Conservation (phyloP, 2,888 invertebrate genomes). For the Schrankia costaestrigalis region DNA sequence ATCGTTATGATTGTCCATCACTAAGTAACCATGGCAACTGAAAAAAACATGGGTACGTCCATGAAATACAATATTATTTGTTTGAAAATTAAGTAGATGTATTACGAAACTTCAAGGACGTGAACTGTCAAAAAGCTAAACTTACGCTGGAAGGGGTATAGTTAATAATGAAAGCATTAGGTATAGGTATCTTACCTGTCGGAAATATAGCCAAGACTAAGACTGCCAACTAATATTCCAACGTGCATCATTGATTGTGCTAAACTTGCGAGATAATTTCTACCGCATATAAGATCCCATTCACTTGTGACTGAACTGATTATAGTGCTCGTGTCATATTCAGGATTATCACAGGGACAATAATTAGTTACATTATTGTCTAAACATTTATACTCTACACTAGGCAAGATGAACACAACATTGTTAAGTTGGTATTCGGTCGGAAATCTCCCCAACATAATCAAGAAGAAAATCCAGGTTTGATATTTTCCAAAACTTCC, state of each 20-base stretch:
- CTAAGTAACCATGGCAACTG: too few species aligned
- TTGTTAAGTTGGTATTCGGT: conserved; percentile 80
- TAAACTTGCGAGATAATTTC: conserved; percentile 74
- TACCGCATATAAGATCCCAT: conserved; percentile 82
- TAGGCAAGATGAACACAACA: conserved; percentile 79
- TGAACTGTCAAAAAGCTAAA: too few species aligned
- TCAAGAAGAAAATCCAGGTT: conserved; percentile 68
- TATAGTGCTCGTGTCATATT: conserved; percentile 77
- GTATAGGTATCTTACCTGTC: conserved; percentile 63
- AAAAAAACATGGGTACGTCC: too few species aligned
- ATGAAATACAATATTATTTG: too few species aligned
- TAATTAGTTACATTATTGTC: conserved; percentile 61
- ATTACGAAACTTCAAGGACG: too few species aligned
- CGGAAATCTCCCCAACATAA: conserved; percentile 76
- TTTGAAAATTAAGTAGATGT: too few species aligned
- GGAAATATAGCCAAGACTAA: conserved; percentile 76
- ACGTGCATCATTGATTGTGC: conserved; percentile 79
- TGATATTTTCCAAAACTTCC: conserved; percentile 80
- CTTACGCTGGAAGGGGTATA: too few species aligned
- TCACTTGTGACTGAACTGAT: conserved; percentile 80
- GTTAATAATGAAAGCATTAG: too few species aligned
- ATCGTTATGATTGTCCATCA: too few species aligned
- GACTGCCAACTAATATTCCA: conserved; percentile 78
- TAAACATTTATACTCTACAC: conserved; percentile 69
- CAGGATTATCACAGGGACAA: conserved; percentile 68